phyloP scores from a whole-genome alignment of 2,888 invertebrate species.

The Drosophila dives region DNA sequence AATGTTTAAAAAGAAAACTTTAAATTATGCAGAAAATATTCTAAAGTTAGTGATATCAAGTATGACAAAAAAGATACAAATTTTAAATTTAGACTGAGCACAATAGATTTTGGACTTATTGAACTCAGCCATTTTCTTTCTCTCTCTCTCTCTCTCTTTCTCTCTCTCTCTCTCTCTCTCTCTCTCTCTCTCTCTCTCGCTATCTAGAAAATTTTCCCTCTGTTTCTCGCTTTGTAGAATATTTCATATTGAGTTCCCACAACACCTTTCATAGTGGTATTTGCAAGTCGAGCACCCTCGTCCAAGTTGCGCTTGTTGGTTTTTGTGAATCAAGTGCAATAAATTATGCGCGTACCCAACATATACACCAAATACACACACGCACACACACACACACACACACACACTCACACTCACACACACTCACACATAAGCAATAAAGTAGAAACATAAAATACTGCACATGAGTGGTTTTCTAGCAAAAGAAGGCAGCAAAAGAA shows the following conservation, averaged over 20 bases:
- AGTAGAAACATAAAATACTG: slow-evolving; percentile 63
- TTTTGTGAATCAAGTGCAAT: slow-evolving; percentile 35
- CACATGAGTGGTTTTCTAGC: slow-evolving; percentile 63
- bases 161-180: background rate
- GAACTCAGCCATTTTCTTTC: background rate
- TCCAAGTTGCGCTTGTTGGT: background rate
- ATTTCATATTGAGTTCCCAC: background rate
- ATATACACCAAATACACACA: slow-evolving; percentile 10
- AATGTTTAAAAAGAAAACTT: background rate
- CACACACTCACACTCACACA: no score
- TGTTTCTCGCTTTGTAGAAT: background rate
- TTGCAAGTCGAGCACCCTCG: background rate
- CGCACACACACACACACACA: background rate
- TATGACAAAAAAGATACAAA: background rate
- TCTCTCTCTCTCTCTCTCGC: no score
- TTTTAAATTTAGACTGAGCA: background rate
- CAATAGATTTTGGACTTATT: background rate
- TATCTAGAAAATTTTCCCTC: no score
- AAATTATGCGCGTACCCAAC: slow-evolving; percentile 52
- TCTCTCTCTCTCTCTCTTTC: background rate
- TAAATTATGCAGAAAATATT: background rate
- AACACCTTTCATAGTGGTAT: background rate
- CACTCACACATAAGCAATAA: background rate
- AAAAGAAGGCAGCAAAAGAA: slow-evolving; percentile 30
- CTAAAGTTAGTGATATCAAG: background rate